Percentiles rank a stretch among this genome's conserved stretches.
phyloP scores from a whole-genome alignment of 2,113 vertebrate genomes.

The Stegastes partitus region DNA sequence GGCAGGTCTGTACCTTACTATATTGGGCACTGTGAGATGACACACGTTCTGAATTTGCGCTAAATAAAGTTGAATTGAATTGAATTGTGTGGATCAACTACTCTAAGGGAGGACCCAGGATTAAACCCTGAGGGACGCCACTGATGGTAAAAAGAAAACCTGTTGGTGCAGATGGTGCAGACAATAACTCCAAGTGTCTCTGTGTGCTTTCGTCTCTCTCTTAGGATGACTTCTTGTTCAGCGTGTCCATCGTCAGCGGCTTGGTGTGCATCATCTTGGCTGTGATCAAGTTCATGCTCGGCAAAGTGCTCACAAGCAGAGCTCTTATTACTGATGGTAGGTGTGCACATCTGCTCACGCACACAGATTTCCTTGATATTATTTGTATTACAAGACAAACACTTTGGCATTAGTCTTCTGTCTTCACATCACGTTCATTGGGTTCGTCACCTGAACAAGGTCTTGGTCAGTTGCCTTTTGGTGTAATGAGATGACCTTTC shows the following conservation, averaged over 20 bases:
- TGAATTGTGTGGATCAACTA: background rate
- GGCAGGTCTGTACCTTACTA: too few relatives aligned
- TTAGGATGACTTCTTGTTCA: conserved; percentile 96
- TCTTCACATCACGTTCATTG: too few relatives aligned
- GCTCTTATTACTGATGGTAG: conserved; percentile 96
- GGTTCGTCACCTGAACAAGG: too few relatives aligned
- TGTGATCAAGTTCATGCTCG: conserved; percentile 94
- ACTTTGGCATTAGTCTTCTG: too few relatives aligned
- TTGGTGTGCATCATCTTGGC: conserved; percentile 91
- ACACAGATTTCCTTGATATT: too few relatives aligned
- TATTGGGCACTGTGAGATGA: too few relatives aligned
- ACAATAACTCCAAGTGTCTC: background rate
- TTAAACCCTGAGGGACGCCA: background rate
- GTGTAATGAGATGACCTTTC: background rate
- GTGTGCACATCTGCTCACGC: conserved; percentile 53
- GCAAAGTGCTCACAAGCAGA: conserved; percentile 95
- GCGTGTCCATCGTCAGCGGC: conserved; percentile 95
- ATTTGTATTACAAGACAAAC: too few relatives aligned
- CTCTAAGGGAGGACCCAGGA: background rate
- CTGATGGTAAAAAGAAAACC: background rate
- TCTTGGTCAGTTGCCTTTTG: background rate
- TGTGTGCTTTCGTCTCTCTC: conserved; percentile 22
- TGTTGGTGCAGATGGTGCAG: too few relatives aligned
- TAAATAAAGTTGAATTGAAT: too few relatives aligned
- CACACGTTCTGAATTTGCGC: too few relatives aligned